Conservation (phyloP, 2,888 invertebrate genomes). For the Drosophila kuntzei region DNA sequence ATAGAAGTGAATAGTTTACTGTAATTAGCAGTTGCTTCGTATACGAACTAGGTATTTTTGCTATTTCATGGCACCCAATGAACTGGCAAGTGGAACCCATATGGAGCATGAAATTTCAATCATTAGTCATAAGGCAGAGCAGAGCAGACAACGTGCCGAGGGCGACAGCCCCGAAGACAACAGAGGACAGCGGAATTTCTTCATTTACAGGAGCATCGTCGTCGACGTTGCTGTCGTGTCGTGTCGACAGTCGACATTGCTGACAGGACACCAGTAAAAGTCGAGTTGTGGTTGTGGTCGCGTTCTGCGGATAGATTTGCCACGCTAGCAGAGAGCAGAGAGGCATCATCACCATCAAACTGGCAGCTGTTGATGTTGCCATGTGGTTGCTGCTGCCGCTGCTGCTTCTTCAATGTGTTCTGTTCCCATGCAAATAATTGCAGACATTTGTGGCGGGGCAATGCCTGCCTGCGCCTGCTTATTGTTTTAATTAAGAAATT, state of each 20-base stretch:
- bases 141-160: slow-evolving; percentile 21
- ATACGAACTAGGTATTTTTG: slow-evolving; percentile 38
- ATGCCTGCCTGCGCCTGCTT: slow-evolving; percentile 57
- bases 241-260: slow-evolving; percentile 54
- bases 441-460: slow-evolving; percentile 76
- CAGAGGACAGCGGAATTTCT: slow-evolving; percentile 72
- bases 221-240: slow-evolving; percentile 53
- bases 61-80: slow-evolving; percentile 69
- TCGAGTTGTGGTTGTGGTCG: slow-evolving; percentile 76
- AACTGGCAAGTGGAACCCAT: slow-evolving; percentile 58
- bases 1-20: slow-evolving; percentile 7
- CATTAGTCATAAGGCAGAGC: slow-evolving; percentile 70
- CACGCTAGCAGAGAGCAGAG: slow-evolving; percentile 27
- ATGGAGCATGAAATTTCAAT: slow-evolving; percentile 70
- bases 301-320: slow-evolving; percentile 71
- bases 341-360: slow-evolving; percentile 18
- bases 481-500: slow-evolving; percentile 80
- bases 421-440: slow-evolving; percentile 74
- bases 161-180: slow-evolving; percentile 67
- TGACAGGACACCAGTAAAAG: slow-evolving; percentile 57
- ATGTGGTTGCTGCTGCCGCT: slow-evolving; percentile 27
- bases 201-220: slow-evolving; percentile 70
- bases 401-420: slow-evolving; percentile 24
- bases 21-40: slow-evolving; percentile 39
- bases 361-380: slow-evolving; percentile 66